A percentile compares a stretch with the other conserved stretches of the same genome.
These are phyloP conservation scores for Polia nebulosa DNA, from an alignment of 2,888 invertebrate species.

Conservation along the genomic window DNA sequence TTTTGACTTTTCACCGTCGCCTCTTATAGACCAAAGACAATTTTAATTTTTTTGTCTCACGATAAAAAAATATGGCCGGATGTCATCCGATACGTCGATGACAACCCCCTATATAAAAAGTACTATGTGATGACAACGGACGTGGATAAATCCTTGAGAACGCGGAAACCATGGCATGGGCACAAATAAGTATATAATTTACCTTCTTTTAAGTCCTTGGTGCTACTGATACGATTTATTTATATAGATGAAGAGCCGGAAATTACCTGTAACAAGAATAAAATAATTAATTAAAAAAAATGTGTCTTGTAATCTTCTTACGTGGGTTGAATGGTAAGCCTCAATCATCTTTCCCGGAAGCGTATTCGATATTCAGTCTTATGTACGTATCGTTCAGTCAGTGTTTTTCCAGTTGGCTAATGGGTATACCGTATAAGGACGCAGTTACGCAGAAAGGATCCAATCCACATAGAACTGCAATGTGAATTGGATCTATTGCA, in stretches of 20 bases:
- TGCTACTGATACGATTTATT: not conserved
- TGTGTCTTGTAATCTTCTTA: not conserved
- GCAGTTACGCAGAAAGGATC: too few species aligned
- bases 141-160: constrained; percentile 59
- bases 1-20: too few species aligned
- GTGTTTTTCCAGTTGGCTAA: not conserved
- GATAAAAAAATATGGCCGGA: constrained; percentile 36
- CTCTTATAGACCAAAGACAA: too few species aligned
- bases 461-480: too few species aligned
- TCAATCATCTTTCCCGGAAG: not conserved
- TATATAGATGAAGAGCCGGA: constrained; percentile 15
- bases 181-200: constrained; percentile 45
- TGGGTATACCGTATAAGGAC: too few species aligned
- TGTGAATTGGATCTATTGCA: too few species aligned
- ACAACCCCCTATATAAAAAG: too few species aligned
- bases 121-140: too few species aligned
- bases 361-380: not conserved
- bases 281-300: constrained; percentile 17
- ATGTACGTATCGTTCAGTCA: not conserved
- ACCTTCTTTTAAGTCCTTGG: constrained; percentile 37
- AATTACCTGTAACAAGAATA: constrained; percentile 59
- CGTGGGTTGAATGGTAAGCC: not conserved
- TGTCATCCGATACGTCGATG: constrained; percentile 33
- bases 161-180: constrained; percentile 43
- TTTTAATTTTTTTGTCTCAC: not conserved